These are phyloP conservation scores for Pipistrellus pipistrellus DNA, from an alignment of 2,797 vertebrate genomes.

Conservation along the genomic window DNA sequence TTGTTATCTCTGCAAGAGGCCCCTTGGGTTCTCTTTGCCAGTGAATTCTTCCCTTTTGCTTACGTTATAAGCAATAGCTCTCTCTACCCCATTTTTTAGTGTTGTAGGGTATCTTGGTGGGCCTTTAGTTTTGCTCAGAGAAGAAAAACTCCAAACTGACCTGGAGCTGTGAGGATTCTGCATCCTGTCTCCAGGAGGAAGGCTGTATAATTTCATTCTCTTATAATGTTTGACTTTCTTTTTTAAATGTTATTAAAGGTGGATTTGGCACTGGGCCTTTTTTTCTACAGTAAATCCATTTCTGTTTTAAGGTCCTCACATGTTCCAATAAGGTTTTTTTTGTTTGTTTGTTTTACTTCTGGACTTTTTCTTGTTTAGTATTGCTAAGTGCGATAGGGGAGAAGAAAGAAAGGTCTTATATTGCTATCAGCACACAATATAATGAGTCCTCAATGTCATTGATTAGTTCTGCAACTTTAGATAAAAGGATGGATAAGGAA, in stretches of 20 bases:
- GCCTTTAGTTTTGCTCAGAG: constrained; percentile 25
- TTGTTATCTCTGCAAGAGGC: not conserved
- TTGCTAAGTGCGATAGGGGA: not conserved
- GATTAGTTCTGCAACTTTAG: not conserved
- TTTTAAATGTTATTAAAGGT: not conserved
- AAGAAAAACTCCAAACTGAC: constrained; percentile 11
- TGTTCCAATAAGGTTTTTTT: constrained; percentile 10
- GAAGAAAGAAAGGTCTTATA: not conserved
- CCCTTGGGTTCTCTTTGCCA: not conserved
- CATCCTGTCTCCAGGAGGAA: not conserved
- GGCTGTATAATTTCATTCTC: not conserved
- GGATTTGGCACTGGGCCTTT: not conserved
- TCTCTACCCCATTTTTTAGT: not conserved
- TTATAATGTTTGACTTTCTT: not conserved
- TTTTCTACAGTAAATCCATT: constrained; percentile 18
- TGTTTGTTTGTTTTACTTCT: not conserved
- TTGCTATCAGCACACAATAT: not conserved
- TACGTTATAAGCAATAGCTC: not conserved
- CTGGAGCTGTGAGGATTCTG: not conserved
- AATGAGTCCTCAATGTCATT: not conserved
- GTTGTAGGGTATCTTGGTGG: constrained; percentile 1
- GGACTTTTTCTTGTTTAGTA: not conserved
- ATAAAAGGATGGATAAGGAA: not conserved
- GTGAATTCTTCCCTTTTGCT: constrained; percentile 20
- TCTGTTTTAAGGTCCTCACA: not conserved